Evolutionary conservation across 2,888 invertebrate species (phyloP), one percentile per base, ranked within the genome.

Genomic region (Cantharis flavilabris): DNA sequence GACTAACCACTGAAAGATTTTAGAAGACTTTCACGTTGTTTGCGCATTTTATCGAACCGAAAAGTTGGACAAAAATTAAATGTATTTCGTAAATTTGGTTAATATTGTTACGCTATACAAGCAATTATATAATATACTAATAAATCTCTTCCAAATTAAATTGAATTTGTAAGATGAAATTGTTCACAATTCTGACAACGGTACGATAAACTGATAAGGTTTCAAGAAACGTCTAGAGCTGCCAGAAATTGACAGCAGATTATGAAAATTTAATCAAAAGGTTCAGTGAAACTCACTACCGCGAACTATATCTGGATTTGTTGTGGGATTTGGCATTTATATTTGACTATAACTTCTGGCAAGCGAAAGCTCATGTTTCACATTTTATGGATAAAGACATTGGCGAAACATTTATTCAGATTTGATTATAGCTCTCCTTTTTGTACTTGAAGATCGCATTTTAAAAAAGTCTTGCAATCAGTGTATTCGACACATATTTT

Each of bases 211-310:
- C 76, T 73, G 73, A 73, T 77, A 77, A 77, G 76, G 69, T 62
- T 49, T 71, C 49, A 18, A 77, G 64, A 67, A 76, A 72, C 62
- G 72, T 72, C 76, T 73, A 49, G 63, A 62, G 62, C 73, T 74
- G 73, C 71, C 76, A 77, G 62, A 67, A 71, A 70, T 69, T 77
- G 76, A 77, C 76, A 73, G 71, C 63, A 70, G 76, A 73, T 77
- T 77, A 77, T 77, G 76, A 77, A 77, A 77, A 77, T 77, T 77
- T 77, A 77, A 77, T 77, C 76, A 77, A 73, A 67, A 77, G 76
- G 76, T 69, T 76, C 76, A 49, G 62, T 30, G 76, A 76, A 76
- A 73, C 49, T 62, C 73, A 73, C 70, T 62, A 69, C 73, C 69
- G 18, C 63, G 71, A 76, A 76, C 76, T 72, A 76, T 76, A 72